Evolutionary conservation across 2,113 vertebrate species (phyloP).

Genomic region (Chiloscyllium plagiosum): DNA sequence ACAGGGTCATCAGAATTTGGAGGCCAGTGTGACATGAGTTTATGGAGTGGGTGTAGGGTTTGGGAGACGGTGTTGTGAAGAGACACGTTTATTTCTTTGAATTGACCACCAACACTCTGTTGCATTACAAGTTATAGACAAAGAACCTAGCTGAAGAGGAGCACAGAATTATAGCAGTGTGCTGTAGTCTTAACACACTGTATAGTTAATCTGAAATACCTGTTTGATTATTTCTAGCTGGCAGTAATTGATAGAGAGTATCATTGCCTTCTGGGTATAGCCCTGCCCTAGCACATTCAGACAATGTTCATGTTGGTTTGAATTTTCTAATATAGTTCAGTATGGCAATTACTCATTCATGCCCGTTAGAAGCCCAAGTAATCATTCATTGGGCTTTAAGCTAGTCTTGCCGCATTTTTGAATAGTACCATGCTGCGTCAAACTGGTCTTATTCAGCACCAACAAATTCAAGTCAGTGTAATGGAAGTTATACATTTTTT

Average conservation of each 20-base stretch:
- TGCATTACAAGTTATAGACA: neutral
- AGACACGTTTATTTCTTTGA: neutral
- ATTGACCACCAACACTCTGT: neutral
- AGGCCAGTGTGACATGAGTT: neutral
- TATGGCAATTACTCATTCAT: neutral
- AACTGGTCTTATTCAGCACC: neutral
- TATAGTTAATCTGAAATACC: neutral
- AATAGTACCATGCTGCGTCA: neutral
- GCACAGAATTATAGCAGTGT: neutral
- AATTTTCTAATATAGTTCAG: neutral
- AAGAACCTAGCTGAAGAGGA: neutral
- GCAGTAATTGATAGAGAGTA: neutral
- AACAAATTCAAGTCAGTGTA: neutral
- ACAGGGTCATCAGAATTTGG: neutral
- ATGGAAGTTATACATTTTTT: neutral
- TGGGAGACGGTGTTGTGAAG: neutral
- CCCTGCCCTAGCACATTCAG: neutral
- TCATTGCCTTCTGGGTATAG: neutral
- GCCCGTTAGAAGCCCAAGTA: too few species aligned
- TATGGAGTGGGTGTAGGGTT: neutral
- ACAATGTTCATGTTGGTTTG: neutral
- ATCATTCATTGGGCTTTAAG: neutral
- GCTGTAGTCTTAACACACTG: neutral
- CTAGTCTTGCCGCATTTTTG: neutral
- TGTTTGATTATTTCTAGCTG: neutral